phyloP scores from a whole-genome alignment of 2,113 vertebrate species.

The Colossoma macropomum region DNA sequence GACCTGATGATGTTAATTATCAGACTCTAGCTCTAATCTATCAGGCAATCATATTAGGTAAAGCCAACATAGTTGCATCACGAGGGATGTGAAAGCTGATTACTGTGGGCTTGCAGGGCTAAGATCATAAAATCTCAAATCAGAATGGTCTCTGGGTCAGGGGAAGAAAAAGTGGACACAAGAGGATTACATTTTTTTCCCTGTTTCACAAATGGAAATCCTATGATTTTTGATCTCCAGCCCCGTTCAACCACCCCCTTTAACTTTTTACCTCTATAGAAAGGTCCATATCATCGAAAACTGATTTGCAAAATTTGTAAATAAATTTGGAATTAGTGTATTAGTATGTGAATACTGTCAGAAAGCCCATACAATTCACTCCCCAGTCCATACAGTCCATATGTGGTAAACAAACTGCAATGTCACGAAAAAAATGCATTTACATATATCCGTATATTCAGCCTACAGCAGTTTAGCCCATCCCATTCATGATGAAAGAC shows the following conservation, averaged over 20 bases:
- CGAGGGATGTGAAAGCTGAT: constrained; percentile 19
- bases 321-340: no score
- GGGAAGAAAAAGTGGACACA: neutral
- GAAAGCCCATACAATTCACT: no score
- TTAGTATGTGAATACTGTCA: no score
- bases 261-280: neutral
- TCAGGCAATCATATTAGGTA: constrained; percentile 36
- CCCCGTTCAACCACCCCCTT: neutral
- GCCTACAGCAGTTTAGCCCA: no score
- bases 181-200: neutral
- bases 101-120: constrained; percentile 2
- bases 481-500: no score
- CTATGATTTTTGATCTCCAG: neutral
- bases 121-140: constrained; percentile 3
- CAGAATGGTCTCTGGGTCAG: neutral
- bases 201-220: neutral
- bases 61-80: constrained; percentile 23
- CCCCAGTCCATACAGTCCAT: no score
- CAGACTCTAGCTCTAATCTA: constrained; percentile 30
- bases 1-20: constrained; percentile 41
- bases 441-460: no score
- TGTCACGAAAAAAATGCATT: no score
- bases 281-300: no score
- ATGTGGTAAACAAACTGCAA: no score
- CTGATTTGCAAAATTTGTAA: no score